phyloP scores from a whole-genome alignment of 2,113 vertebrate genomes.

The Mirounga angustirostris region DNA sequence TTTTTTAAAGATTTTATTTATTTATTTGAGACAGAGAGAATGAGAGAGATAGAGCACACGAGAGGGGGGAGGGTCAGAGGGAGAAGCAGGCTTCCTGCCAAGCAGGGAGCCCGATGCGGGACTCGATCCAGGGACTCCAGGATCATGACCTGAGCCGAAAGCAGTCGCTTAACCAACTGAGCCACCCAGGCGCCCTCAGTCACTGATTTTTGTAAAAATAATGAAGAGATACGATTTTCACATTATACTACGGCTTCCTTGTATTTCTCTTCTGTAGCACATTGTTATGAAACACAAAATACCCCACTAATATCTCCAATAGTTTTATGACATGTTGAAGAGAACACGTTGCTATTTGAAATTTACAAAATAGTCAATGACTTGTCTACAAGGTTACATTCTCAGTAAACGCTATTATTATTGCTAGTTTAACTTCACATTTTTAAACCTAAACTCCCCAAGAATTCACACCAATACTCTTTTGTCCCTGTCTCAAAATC shows the following conservation, averaged over 20 bases:
- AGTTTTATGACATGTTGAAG: constrained; percentile 48
- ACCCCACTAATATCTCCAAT: neutral
- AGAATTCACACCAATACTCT: neutral
- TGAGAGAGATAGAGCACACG: no score
- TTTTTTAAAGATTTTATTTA: no score
- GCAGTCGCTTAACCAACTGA: no score
- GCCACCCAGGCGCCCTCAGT: neutral
- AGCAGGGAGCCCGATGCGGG: no score
- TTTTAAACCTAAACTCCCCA: neutral
- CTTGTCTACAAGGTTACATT: neutral
- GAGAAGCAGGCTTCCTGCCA: no score
- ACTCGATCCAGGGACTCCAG: no score
- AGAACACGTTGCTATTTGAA: constrained; percentile 44
- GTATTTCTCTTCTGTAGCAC: constrained; percentile 9
- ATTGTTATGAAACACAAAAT: constrained; percentile 38
- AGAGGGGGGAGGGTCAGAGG: no score
- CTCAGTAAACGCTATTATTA: constrained; percentile 32
- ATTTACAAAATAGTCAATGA: constrained; percentile 28
- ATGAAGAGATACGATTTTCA: constrained; percentile 70
- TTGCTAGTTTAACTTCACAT: constrained; percentile 11
- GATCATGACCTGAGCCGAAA: no score
- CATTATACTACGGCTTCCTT: constrained; percentile 53
- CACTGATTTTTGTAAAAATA: constrained; percentile 54
- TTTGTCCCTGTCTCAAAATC: constrained; percentile 37
- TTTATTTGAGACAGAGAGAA: no score